A percentile compares a stretch with the other conserved stretches of the same genome.
These are phyloP conservation scores for Perca schrenkii DNA, from an alignment of 2,113 vertebrate genomes.

Conservation along the genomic window DNA sequence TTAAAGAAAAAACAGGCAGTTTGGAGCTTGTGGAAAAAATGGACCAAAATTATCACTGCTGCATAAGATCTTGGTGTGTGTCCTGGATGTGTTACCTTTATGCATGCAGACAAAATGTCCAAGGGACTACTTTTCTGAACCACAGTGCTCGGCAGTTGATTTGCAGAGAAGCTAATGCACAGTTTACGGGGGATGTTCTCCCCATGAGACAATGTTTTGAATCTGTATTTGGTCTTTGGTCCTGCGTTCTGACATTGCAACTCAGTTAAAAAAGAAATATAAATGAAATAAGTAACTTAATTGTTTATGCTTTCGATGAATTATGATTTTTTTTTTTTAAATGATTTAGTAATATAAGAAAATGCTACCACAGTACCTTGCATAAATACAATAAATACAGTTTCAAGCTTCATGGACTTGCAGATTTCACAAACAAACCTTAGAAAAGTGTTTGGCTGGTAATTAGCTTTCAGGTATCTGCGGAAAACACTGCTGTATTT, in stretches of 20 bases:
- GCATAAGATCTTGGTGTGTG: not conserved
- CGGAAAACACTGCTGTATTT: constrained; percentile 12
- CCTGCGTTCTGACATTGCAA: not conserved
- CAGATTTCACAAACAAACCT: not conserved
- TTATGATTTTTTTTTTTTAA: not conserved
- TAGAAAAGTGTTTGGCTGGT: constrained; percentile 8
- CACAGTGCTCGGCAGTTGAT: not conserved
- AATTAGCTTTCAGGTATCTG: constrained; percentile 34
- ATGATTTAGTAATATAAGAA: no score
- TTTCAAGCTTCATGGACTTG: not conserved
- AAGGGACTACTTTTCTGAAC: not conserved
- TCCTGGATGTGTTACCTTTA: not conserved
- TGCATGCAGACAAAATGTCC: not conserved
- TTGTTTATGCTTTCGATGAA: not conserved
- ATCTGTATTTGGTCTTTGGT: not conserved
- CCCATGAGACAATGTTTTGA: not conserved
- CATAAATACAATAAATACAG: no score
- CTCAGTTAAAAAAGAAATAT: not conserved
- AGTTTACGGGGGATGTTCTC: not conserved
- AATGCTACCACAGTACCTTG: not conserved
- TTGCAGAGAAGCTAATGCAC: not conserved
- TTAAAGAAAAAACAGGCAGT: not conserved
- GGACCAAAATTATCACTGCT: not conserved
- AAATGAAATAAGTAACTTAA: not conserved
- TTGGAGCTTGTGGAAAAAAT: not conserved